A percentile compares a stretch with the other conserved stretches of the same genome.
phyloP scores from a whole-genome alignment of 2,113 vertebrate species.

The Bubo bubo region DNA sequence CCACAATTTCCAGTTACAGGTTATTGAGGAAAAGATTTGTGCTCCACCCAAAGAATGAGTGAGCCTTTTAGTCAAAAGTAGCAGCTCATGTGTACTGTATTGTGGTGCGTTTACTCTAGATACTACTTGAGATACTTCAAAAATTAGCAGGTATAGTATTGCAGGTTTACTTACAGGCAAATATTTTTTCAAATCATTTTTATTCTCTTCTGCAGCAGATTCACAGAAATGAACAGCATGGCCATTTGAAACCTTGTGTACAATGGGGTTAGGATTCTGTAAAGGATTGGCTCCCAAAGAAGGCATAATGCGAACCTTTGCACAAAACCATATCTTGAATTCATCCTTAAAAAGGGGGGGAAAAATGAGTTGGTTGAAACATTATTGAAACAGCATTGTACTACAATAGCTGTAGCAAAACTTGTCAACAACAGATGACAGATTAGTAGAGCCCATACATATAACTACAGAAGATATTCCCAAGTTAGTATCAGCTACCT shows the following conservation, averaged over 20 bases:
- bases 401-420: not conserved
- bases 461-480: not conserved
- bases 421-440: not conserved
- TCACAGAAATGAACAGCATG: slow-evolving; percentile 73
- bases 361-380: not conserved
- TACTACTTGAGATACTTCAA: not conserved
- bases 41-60: not conserved
- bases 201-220: slow-evolving; percentile 74
- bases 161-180: slow-evolving; percentile 68
- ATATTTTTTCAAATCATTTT: slow-evolving; percentile 68
- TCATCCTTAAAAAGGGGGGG: slow-evolving; percentile 83
- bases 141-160: not conserved
- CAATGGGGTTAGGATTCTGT: slow-evolving; percentile 77
- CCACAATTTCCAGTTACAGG: not conserved
- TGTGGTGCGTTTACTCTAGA: not conserved
- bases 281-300: slow-evolving; percentile 83
- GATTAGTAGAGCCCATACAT: not conserved
- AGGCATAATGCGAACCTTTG: slow-evolving; percentile 88
- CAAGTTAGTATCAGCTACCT: not conserved
- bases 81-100: not conserved
- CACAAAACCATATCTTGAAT: slow-evolving; percentile 93
- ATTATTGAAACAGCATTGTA: not conserved
- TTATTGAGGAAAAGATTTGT: not conserved
- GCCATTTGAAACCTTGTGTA: slow-evolving; percentile 82
- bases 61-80: not conserved